Evolutionary conservation across 2,113 vertebrate species (phyloP), one percentile per base, ranked within the genome.

Genomic region (Periophthalmus modestus): DNA sequence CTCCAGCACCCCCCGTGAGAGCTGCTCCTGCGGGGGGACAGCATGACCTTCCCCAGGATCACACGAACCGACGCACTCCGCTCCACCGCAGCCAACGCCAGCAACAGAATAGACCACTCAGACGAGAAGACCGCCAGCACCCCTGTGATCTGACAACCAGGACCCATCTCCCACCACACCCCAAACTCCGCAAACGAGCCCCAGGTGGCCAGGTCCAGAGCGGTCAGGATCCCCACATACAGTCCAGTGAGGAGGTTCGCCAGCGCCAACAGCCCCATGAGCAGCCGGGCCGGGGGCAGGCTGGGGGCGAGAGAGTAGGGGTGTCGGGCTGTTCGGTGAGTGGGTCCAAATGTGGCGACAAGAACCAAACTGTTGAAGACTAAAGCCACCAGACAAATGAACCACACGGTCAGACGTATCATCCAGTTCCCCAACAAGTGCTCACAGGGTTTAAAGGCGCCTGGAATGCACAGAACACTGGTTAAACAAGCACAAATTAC

Each of bases 391-490:
- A 98, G 90, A 90, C 97, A 98, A 93, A 99, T 98, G 91, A 99
- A 99, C 98, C 98, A 99, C 70, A 99, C 97, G 0, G 97, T 98
- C 77, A 98, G 94, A 61, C 97, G 96, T 69, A 99, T 98, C 97
- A 99, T 99, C 98, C 98, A 99, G 91, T 96, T 99, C 70, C 98
- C 97, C 82, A 99, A 89, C 71, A 99, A 93, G 84, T 98, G 96
- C 89, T 96, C 95, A 55, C 98, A 99, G 28, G 98, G 98, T 91
- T 99, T 99, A 88, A 99, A 98, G 69, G 96, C 97, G 89, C 97
- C 98, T 98, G 89, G 18, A 67, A 52, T 70, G 3, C n/a, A 28
- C 76, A 74, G 70, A 58, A 58, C 7, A 0, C 4, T 59, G 7
- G 18, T 10, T 63, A 0, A 54, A 77, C 0, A 66, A 0, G 24